phyloP scores from a whole-genome alignment of 2,797 vertebrate species.

The Falco rusticolus region DNA sequence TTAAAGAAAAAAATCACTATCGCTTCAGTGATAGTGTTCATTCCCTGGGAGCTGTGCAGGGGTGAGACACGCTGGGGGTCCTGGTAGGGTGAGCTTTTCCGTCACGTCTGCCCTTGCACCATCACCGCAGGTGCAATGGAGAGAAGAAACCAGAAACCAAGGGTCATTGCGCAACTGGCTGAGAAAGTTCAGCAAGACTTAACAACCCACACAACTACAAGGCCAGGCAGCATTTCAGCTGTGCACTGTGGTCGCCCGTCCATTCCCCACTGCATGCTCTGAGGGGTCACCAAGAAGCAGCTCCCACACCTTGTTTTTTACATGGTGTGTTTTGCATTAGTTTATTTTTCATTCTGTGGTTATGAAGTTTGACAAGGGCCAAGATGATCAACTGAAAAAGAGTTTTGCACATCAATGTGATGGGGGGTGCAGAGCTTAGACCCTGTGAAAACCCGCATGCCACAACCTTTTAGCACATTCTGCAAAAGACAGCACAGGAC shows the following conservation, averaged over 20 bases:
- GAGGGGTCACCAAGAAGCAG: background rate
- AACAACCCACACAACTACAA: accelerated
- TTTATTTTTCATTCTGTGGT: constrained; percentile 27
- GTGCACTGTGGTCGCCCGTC: background rate
- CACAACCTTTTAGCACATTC: background rate
- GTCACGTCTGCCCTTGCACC: background rate
- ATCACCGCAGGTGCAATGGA: background rate
- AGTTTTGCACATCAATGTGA: constrained; percentile 39
- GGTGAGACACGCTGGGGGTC: accelerated
- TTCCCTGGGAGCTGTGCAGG: background rate
- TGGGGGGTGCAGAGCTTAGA: background rate
- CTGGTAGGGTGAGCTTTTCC: background rate
- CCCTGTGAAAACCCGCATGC: background rate
- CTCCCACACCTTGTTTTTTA: background rate
- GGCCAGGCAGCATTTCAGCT: background rate
- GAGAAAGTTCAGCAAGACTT: background rate
- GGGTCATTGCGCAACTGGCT: background rate
- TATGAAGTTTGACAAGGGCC: constrained; percentile 68
- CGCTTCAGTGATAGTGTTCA: background rate
- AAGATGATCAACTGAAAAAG: constrained; percentile 57
- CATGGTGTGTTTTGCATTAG: accelerated
- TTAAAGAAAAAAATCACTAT: background rate
- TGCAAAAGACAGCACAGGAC: background rate
- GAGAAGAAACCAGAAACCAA: background rate
- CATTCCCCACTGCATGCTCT: accelerated